Base-by-base conservation (phyloP, 2,797 vertebrate species). In the Benthosema pterotum region DNA sequence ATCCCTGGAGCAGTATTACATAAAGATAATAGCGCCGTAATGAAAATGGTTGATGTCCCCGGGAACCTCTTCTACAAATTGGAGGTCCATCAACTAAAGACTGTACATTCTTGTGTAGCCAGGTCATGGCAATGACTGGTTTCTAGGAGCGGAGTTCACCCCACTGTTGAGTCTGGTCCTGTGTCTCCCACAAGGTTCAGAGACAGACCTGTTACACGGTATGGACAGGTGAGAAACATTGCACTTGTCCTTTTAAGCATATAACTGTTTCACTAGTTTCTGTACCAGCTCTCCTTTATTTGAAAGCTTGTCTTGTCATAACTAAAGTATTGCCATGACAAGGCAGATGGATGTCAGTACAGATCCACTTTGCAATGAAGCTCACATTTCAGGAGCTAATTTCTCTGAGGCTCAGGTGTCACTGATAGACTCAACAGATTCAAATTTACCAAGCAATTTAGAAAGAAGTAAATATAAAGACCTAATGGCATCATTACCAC, bases 211-310 rank as follows among this genome's bases (percentile, higher is more conserved):
- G 73, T 91, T 98, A 8, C 91, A 94, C 58, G 89, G 87, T 32
- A 95, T 97, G 76, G 96, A 99, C 79, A 95, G 93, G 97, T 98
- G 58, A 91, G 91, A 53, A 45, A 49, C 9, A 11, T 12, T 1
- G 49, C 5, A 15, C 11, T 18, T 6, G 25, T 18, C 38, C 38
- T 15, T 25, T 25, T n/a, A 53, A 43, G 43, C n/a, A 13, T 11
- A 13, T 32, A 46, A 53, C 49, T 52, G n/a, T 13, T n/a, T 43
- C 38, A 51, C 2, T 22, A 55, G 14, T 46, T 42, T 45, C 52
- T n/a, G 60, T 4, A 53, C 14, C 9, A 52, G 50, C 42, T 13
- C 16, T 43, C 8, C 7, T 53, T 53, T 14, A 53, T 19, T 15
- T 28, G 22, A n/a, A 7, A n/a, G 14, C 2, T 9, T 1, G 52